Base-by-base conservation (phyloP, 2,888 invertebrate genomes). In the Sminthurinus aureus region DNA sequence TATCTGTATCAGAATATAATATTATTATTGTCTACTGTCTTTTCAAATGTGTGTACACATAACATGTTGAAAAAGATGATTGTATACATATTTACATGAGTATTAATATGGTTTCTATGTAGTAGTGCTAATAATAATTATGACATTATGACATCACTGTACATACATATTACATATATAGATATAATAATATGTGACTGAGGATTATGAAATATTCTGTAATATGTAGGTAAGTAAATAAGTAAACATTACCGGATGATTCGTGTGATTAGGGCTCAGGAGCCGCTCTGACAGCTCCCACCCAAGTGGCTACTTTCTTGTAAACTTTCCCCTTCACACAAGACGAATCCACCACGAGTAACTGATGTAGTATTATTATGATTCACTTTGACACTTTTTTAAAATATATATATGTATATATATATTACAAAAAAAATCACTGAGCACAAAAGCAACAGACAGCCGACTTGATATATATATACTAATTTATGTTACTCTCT, bases 241-340 rank as follows among this genome's bases (percentile, higher is more conserved):
- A 58, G 13, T 18, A 58, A 58, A 15, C 58, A 58, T 58, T 58
- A 58, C 58, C 58, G 58, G 58, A 58, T 58, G 58, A 58, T 58
- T 58, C 58, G 58, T 58, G 13, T 58, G 58, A 15, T 13, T 58
- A 58, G 88, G 89, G 84, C 83, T 84, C 79, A 75, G 82, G 82
- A 80, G 84, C 84, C 84, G 84, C 77, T 67, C 84, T 76, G 83
- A 86, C 85, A 85, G 85, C 85, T 85, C 85, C 86, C 84, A 85
- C 84, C 81, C 81, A 75, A 84, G 76, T 38, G 38, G 38, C 38
- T 38, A 38, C 38, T 38, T 38, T 38, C 24, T 82, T 82, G 38
- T 58, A 77, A 67, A 78, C 82, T 77, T 73, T 82, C 82, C 78
- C 78, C 82, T 78, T 78, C 82, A 78, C 58, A 58, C 82, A 71